These are phyloP conservation scores for Myodes glareolus DNA, from an alignment of 2,113 vertebrate species.

Conservation along the genomic window DNA sequence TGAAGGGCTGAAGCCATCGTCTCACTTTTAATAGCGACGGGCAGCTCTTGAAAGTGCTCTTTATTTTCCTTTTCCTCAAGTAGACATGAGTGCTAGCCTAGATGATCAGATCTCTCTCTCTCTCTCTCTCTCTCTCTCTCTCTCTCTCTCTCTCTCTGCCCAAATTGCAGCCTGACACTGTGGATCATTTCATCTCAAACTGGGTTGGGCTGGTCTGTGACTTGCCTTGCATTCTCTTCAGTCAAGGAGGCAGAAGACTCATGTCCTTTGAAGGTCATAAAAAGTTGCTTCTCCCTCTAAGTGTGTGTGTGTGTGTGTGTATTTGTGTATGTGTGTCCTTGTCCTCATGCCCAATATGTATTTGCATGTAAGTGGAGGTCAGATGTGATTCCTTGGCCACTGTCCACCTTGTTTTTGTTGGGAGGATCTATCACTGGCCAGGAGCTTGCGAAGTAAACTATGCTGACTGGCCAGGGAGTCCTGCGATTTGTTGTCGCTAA, in stretches of 20 bases:
- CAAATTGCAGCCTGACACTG: neutral
- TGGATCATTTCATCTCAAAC: slow-evolving; percentile 31
- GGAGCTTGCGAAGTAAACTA: neutral
- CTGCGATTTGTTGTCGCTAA: neutral
- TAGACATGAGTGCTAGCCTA: slow-evolving; percentile 67
- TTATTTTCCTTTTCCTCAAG: slow-evolving; percentile 44
- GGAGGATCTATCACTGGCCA: neutral
- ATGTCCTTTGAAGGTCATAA: neutral
- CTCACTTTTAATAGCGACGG: slow-evolving; percentile 77
- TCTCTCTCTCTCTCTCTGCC: slow-evolving; percentile 2
- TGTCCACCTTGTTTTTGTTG: neutral
- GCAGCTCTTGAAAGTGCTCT: slow-evolving; percentile 69
- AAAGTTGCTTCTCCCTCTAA: neutral
- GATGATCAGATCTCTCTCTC: slow-evolving; percentile 30
- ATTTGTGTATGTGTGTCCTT: neutral
- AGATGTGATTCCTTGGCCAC: neutral
- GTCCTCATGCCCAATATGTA: neutral
- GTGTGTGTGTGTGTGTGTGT: neutral
- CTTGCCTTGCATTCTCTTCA: neutral
- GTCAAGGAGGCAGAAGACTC: neutral
- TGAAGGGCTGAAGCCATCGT: slow-evolving; percentile 65
- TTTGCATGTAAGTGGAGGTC: neutral
- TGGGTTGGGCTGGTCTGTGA: neutral
- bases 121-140: neutral
- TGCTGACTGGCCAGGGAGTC: neutral